A percentile compares a stretch with the other conserved stretches of the same genome.
Conservation (phyloP, 2,113 vertebrate genomes). For the Alethe diademata region DNA sequence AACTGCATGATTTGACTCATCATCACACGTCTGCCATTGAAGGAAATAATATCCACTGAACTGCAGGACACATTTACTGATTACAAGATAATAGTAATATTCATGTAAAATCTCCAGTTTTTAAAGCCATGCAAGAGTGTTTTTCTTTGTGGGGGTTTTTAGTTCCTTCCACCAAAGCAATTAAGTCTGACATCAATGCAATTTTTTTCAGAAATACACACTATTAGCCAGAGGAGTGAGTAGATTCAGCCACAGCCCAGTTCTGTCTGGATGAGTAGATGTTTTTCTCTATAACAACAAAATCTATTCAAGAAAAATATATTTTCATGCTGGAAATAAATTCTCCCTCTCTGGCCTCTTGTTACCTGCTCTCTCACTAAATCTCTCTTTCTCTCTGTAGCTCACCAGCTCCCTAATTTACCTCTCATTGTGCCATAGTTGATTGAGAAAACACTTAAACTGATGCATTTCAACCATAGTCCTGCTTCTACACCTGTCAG, state of each 20-base stretch:
- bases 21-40: accelerated
- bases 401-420: not conserved
- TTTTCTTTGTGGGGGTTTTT: accelerated
- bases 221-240: not conserved
- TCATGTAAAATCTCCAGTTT: not conserved
- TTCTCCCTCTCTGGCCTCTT: not conserved
- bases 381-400: not conserved
- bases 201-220: not conserved
- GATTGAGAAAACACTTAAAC: not conserved
- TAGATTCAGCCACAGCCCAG: not conserved
- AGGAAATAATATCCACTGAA: not conserved
- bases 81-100: not conserved
- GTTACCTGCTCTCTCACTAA: not conserved
- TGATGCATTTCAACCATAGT: not conserved
- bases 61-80: not conserved
- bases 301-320: not conserved
- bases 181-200: not conserved
- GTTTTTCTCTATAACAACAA: not conserved
- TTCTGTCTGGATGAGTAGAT: not conserved
- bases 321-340: not conserved
- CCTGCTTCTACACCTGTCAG: not conserved
- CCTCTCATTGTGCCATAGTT: not conserved
- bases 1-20: not conserved
- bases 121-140: not conserved
- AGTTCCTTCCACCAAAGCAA: not conserved